Evolutionary conservation across 2,797 vertebrate genomes (phyloP).

Genomic region (Helarctos malayanus): DNA sequence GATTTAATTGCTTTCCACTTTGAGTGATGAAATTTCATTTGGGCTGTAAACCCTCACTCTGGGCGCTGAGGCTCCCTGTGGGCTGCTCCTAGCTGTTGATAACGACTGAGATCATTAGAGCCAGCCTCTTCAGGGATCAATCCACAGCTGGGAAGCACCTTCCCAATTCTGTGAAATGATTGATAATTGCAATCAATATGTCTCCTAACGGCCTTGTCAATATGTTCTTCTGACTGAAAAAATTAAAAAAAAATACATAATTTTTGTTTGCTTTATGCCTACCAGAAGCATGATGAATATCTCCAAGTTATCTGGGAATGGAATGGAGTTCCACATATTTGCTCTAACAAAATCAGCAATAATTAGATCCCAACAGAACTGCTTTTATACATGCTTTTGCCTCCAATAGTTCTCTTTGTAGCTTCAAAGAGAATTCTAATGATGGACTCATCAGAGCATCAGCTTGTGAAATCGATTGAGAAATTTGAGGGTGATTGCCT

Average conservation of each 20-base stretch:
- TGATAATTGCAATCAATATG: slow-evolving; percentile 60
- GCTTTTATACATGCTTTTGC: not conserved
- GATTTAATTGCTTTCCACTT: not conserved
- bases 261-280: slow-evolving; percentile 39
- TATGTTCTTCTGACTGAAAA: slow-evolving; percentile 2
- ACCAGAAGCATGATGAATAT: not conserved
- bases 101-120: not conserved
- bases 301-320: not conserved
- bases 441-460: not conserved
- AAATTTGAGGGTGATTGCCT: not conserved
- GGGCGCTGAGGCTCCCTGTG: not conserved
- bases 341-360: not conserved
- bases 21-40: not conserved
- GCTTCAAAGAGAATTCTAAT: not conserved
- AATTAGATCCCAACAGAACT: not conserved
- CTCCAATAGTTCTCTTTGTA: not conserved
- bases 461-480: not conserved
- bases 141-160: not conserved
- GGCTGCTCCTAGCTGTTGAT: not conserved
- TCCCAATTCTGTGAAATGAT: slow-evolving; percentile 22
- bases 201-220: slow-evolving; percentile 40
- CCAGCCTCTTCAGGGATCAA: not conserved
- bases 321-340: not conserved
- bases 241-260: not conserved
- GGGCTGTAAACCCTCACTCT: not conserved